Evolutionary conservation across 2,797 vertebrate species (phyloP).

Genomic region (Etheostoma perlongum): DNA sequence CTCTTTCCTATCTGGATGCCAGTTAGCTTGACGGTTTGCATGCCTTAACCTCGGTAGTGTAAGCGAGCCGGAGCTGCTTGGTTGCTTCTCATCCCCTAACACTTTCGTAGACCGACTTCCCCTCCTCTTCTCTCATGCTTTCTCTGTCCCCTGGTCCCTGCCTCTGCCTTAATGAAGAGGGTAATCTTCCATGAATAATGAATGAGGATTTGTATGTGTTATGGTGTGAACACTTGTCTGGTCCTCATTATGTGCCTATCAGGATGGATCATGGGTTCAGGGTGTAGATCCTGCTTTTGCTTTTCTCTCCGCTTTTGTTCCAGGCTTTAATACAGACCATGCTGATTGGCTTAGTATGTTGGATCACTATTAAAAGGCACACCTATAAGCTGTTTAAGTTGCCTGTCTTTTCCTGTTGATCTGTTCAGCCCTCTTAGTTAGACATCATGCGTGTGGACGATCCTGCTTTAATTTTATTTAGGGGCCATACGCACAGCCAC

Average conservation of each 20-base stretch:
- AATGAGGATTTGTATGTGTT: slow-evolving; percentile 82
- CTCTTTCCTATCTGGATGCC: slow-evolving; percentile 50
- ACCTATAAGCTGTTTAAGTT: slow-evolving; percentile 70
- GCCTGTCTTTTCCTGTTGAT: slow-evolving; percentile 52
- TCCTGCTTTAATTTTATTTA: slow-evolving; percentile 40
- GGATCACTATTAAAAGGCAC: slow-evolving; percentile 71
- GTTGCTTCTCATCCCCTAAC: slow-evolving; percentile 51
- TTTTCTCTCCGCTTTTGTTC: slow-evolving; percentile 77
- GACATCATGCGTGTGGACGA: slow-evolving; percentile 31
- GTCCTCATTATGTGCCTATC: slow-evolving; percentile 84
- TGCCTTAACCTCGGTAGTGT: slow-evolving; percentile 33
- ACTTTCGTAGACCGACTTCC: slow-evolving; percentile 46
- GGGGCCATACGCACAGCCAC: slow-evolving; percentile 29
- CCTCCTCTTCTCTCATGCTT: slow-evolving; percentile 50
- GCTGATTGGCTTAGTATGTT: slow-evolving; percentile 63
- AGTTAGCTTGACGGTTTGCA: slow-evolving; percentile 55
- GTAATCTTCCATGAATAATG: slow-evolving; percentile 85
- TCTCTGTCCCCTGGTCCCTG: slow-evolving; percentile 55
- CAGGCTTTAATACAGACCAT: slow-evolving; percentile 73
- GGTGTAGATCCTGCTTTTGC: slow-evolving; percentile 74
- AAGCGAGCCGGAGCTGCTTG: slow-evolving; percentile 30
- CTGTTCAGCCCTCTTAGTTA: slow-evolving; percentile 41
- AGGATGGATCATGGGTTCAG: slow-evolving; percentile 78
- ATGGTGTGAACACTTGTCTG: slow-evolving; percentile 82
- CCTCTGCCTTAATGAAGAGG: slow-evolving; percentile 81